Evolutionary conservation across 2,888 invertebrate genomes (phyloP), one percentile per base, ranked within the genome.

Genomic region (Cantharis rustica): DNA sequence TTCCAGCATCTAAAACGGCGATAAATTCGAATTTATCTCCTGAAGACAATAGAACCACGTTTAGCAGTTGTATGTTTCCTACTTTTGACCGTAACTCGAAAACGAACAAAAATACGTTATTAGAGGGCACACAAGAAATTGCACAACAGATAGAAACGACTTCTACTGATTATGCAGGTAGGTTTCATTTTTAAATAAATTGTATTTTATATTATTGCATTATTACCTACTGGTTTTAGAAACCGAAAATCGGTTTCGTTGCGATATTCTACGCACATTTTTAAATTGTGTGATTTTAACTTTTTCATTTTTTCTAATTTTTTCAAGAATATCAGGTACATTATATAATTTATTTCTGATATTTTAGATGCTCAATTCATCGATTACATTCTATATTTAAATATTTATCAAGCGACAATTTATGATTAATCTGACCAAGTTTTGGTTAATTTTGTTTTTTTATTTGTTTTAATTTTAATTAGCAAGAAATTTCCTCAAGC

Each of bases 41-140:
- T n/a, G 78, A 77, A 16, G 69, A 69, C 23, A 20, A 27, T 10
- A 61, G 73, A 47, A 73, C 70, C 11, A 69, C 72, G 10, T 62
- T 74, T 31, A 74, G 73, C 26, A 79, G 77, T 64, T 77, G 69
- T 27, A 75, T 76, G 72, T 75, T 68, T 72, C 27, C 77, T 11
- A 71, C 68, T 75, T 75, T 72, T 47, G 61, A 47, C 75, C 23
- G 75, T 76, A 61, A 76, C 47, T 47, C 47, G n/a, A 47, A 47
- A 47, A 47, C 47, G n/a, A 47, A 47, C n/a, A 47, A 47, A 47
- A n/a, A 13, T 47, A 47, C 47, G n/a, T 47, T 47, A n/a, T 47
- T 47, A 47, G 47, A 47, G n/a, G 47, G n/a, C 7, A 47, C 47
- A 47, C n/a, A 47, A 47, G 47, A 47, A 47, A 47, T n/a, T n/a